phyloP scores from a whole-genome alignment of 2,113 vertebrate genomes.

The Panthera leo region DNA sequence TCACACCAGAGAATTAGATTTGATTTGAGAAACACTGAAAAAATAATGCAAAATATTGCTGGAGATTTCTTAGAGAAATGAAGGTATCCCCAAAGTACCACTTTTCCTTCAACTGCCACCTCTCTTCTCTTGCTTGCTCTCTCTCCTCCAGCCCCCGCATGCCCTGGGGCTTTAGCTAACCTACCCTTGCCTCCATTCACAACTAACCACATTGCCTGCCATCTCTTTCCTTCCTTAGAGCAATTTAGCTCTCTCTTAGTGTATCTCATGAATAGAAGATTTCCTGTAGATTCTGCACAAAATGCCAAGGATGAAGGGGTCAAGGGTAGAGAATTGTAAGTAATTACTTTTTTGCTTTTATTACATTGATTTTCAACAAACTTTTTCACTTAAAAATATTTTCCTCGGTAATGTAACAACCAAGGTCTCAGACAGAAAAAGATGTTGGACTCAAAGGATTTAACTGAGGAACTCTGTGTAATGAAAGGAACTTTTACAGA shows the following conservation, averaged over 20 bases:
- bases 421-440: not conserved
- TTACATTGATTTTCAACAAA: not conserved
- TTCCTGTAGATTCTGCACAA: not conserved
- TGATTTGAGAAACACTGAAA: not conserved
- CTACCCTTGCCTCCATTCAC: fast-evolving
- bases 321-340: not conserved
- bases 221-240: not conserved
- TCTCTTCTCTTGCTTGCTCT: not conserved
- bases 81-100: not conserved
- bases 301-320: not conserved
- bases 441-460: too few relatives aligned
- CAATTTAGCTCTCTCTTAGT: not conserved
- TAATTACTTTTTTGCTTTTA: not conserved
- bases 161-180: not conserved
- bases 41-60: not conserved
- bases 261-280: not conserved
- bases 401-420: not conserved
- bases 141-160: fast-evolving
- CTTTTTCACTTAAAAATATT: not conserved
- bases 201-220: not conserved
- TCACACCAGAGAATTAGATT: slow-evolving; percentile 13
- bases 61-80: not conserved
- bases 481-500: not conserved
- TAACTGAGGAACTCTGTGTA: not conserved
- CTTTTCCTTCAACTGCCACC: not conserved